A percentile compares a stretch with the other conserved stretches of the same genome.
Conservation (phyloP, 2,797 vertebrate species). For the Kryptolebias ocellatus region DNA sequence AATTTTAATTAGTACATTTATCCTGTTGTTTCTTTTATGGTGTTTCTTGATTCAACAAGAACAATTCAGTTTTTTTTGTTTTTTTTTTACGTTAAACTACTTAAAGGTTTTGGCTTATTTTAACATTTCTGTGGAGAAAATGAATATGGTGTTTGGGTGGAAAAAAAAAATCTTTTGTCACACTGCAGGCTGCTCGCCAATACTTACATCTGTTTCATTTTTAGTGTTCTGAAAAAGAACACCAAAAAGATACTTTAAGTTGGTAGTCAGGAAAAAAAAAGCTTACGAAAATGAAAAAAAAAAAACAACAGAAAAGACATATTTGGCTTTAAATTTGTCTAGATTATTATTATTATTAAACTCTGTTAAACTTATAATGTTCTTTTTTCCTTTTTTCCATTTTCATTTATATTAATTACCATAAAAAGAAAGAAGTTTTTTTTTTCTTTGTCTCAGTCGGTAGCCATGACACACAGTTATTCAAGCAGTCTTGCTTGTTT, state of each 20-base stretch:
- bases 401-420: neutral
- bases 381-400: neutral
- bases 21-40: neutral
- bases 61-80: neutral
- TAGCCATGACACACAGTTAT: constrained; percentile 10
- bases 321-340: neutral
- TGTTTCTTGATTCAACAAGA: constrained; percentile 1
- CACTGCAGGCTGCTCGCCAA: neutral
- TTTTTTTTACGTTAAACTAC: neutral
- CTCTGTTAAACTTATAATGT: neutral
- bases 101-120: neutral
- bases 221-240: constrained; percentile 6
- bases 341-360: no score
- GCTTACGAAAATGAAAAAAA: neutral
- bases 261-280: neutral
- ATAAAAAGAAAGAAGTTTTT: neutral
- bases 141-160: constrained; percentile 13
- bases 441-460: neutral
- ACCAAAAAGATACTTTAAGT: no score
- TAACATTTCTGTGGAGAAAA: constrained; percentile 15
- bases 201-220: constrained; percentile 17
- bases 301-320: neutral
- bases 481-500: neutral
- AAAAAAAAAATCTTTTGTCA: constrained; percentile 27
- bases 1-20: neutral